A percentile compares a stretch with the other conserved stretches of the same genome.
Conservation (phyloP, 2,797 vertebrate species). For the Tolypeutes matacus region DNA sequence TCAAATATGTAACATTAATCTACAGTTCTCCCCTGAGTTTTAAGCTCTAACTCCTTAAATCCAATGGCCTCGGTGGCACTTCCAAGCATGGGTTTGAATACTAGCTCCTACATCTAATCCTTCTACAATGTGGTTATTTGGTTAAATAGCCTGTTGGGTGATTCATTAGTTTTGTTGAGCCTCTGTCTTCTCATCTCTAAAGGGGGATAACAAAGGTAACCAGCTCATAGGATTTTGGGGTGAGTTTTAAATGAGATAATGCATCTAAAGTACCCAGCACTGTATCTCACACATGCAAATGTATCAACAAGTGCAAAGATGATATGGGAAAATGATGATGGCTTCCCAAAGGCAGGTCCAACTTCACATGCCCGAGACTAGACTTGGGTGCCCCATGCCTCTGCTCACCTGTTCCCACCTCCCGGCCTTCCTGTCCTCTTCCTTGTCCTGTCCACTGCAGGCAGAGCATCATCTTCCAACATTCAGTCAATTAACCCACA, state of each 20-base stretch:
- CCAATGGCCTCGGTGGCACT: background rate
- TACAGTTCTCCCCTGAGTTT: background rate
- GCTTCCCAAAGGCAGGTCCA: background rate
- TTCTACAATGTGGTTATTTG: background rate
- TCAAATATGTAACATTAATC: background rate
- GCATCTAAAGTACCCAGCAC: background rate
- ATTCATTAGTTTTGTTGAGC: background rate
- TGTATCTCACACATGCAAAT: background rate
- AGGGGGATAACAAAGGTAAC: background rate
- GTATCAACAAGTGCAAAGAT: background rate
- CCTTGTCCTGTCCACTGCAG: background rate
- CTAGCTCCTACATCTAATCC: background rate
- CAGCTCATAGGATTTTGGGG: background rate
- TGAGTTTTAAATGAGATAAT: background rate
- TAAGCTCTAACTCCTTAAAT: background rate
- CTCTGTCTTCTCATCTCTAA: constrained; percentile 2
- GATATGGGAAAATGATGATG: background rate
- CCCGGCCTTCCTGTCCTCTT: background rate
- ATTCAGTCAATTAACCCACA: background rate
- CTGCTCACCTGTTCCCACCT: background rate
- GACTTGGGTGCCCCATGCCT: background rate
- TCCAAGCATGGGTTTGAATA: background rate
- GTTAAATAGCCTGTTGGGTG: background rate
- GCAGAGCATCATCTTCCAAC: background rate
- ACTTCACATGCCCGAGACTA: background rate